Conservation (phyloP, 2,797 vertebrate species). For the Coilia nasus region DNA sequence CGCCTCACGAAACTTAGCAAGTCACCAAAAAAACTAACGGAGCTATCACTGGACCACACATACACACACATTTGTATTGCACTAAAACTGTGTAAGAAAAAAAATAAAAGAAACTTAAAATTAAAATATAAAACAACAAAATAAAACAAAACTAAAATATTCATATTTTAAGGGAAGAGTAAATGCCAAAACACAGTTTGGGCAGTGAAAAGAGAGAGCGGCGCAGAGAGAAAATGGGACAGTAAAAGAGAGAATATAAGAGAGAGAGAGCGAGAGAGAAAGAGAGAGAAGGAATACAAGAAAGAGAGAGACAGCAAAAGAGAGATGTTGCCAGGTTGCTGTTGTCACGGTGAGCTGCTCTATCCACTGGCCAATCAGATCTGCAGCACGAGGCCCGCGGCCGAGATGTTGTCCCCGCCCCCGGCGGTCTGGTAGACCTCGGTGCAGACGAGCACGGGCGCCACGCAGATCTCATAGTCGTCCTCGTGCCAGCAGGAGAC, state of each 20-base stretch:
- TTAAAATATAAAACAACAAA: neutral
- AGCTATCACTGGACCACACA: neutral
- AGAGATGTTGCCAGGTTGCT: neutral
- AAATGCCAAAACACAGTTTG: neutral
- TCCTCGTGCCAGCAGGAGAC: conserved; percentile 85
- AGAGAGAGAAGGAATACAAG: too few relatives aligned
- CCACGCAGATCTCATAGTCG: conserved; percentile 82
- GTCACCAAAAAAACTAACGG: neutral
- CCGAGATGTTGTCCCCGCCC: conserved; percentile 85
- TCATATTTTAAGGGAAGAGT: conserved; percentile 38
- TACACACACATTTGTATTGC: conserved; percentile 35
- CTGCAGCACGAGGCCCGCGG: conserved; percentile 84
- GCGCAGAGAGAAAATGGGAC: too few relatives aligned
- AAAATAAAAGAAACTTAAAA: conserved; percentile 9
- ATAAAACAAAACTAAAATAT: neutral
- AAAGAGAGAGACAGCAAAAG: too few relatives aligned
- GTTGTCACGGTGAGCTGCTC: neutral
- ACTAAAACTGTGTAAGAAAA: conserved; percentile 25
- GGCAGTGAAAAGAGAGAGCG: neutral
- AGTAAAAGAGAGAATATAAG: too few relatives aligned
- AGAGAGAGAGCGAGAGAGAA: too few relatives aligned
- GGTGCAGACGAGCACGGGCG: conserved; percentile 85
- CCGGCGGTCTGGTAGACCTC: conserved; percentile 87
- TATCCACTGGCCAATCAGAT: conserved; percentile 62
- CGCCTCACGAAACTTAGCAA: neutral